Conservation (phyloP, 2,113 vertebrate genomes). For the Tachysurus vachellii region DNA sequence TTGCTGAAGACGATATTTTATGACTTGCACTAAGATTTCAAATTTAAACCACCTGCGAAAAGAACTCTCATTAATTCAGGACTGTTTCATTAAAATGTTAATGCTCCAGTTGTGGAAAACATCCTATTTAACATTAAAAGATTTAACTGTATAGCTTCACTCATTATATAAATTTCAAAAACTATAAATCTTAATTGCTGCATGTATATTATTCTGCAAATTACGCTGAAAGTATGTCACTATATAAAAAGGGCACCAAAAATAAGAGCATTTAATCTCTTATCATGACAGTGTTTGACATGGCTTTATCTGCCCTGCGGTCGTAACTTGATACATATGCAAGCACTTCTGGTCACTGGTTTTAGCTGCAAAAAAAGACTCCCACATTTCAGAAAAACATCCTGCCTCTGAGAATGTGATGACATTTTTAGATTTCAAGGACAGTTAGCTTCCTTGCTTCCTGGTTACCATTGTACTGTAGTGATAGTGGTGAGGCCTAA, state of each 20-base stretch:
- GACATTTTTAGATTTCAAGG: conserved; percentile 79
- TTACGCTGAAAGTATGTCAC: background rate
- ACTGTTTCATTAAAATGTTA: background rate
- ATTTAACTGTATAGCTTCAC: background rate
- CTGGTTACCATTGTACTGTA: conserved; percentile 72
- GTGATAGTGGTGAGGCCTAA: conserved; percentile 55
- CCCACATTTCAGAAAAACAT: conserved; percentile 58
- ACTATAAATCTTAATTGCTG: background rate
- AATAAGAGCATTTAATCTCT: conserved; percentile 30
- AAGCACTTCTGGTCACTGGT: conserved; percentile 38
- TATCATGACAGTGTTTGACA: conserved; percentile 18
- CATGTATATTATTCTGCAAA: background rate
- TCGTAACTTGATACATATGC: conserved; percentile 45
- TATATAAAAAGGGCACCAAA: conserved; percentile 18
- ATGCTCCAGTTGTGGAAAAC: conserved; percentile 4
- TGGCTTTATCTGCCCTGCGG: conserved; percentile 30
- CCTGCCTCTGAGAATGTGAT: conserved; percentile 55
- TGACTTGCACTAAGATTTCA: conserved; percentile 12
- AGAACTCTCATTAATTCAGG: conserved; percentile 10
- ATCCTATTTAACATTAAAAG: background rate
- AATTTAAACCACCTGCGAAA: conserved; percentile 38
- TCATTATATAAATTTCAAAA: background rate
- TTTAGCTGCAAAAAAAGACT: conserved; percentile 36
- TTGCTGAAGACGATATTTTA: conserved; percentile 33
- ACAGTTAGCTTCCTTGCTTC: conserved; percentile 71